These are phyloP conservation scores for Heteromyza rotundicornis DNA, from an alignment of 2,888 invertebrate species.

Conservation along the genomic window DNA sequence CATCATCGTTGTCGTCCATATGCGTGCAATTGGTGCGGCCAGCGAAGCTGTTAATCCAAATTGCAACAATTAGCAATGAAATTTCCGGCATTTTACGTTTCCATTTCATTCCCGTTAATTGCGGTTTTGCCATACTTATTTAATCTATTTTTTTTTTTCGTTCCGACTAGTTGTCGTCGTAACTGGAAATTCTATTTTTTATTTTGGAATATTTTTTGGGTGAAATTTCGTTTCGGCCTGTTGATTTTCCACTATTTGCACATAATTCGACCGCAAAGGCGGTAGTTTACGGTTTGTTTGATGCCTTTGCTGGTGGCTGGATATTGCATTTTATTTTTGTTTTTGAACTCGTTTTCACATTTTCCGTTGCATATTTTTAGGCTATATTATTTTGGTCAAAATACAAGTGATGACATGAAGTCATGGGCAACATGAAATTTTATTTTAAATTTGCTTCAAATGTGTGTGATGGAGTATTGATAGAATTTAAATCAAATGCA, in stretches of 20 bases:
- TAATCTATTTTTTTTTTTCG: conserved; percentile 19
- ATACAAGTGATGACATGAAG: no score
- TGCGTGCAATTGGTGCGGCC: conserved; percentile 25
- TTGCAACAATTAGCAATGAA: conserved; percentile 58
- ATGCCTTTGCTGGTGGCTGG: no score
- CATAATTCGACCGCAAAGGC: neutral
- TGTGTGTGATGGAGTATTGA: no score
- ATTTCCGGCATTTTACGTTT: conserved; percentile 58
- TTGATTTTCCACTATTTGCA: conserved; percentile 4
- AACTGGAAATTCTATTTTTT: neutral
- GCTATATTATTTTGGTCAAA: no score
- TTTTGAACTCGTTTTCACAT: no score
- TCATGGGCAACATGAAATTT: no score
- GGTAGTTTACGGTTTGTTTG: neutral
- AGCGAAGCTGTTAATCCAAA: conserved; percentile 43
- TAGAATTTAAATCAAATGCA: no score
- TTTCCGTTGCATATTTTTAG: no score
- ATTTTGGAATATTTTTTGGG: neutral
- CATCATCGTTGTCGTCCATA: conserved; percentile 22
- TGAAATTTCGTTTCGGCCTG: conserved; percentile 39
- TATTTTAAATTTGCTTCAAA: no score
- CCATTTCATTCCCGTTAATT: conserved; percentile 49
- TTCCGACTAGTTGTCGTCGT: neutral
- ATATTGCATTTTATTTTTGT: no score
- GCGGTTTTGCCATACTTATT: conserved; percentile 14